Percentiles rank a stretch among this genome's conserved stretches.
phyloP scores from a whole-genome alignment of 2,113 vertebrate species.

The Zonotrichia leucophrys region DNA sequence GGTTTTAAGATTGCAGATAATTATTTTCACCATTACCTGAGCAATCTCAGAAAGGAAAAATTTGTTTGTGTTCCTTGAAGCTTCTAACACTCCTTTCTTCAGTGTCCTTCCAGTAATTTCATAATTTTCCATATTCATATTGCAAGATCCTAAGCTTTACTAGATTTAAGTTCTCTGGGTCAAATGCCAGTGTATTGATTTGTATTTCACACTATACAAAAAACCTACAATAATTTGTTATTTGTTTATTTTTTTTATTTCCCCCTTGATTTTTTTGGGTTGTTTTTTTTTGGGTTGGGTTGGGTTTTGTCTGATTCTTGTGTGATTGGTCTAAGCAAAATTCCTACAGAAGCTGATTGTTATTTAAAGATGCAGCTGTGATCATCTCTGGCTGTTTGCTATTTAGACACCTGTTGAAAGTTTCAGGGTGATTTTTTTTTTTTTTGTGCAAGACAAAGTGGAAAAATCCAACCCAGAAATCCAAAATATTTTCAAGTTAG shows the following conservation, averaged over 20 bases:
- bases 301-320: background rate
- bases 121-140: background rate
- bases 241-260: background rate
- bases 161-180: background rate
- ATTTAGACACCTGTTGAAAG: background rate
- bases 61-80: background rate
- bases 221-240: background rate
- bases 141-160: background rate
- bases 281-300: rapidly evolving
- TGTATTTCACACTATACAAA: background rate
- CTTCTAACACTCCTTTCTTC: background rate
- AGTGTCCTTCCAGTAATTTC: background rate
- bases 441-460: background rate
- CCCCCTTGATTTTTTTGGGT: rapidly evolving
- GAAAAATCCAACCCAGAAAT: background rate
- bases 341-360: background rate
- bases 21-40: background rate
- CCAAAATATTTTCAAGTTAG: background rate
- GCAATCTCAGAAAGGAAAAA: background rate
- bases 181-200: background rate
- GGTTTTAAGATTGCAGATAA: background rate
- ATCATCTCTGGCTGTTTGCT: background rate
- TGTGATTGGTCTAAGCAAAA: background rate
- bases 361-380: background rate
- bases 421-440: background rate